Evolutionary conservation across 2,797 vertebrate species (phyloP).

Genomic region (Margarornis squamiger): DNA sequence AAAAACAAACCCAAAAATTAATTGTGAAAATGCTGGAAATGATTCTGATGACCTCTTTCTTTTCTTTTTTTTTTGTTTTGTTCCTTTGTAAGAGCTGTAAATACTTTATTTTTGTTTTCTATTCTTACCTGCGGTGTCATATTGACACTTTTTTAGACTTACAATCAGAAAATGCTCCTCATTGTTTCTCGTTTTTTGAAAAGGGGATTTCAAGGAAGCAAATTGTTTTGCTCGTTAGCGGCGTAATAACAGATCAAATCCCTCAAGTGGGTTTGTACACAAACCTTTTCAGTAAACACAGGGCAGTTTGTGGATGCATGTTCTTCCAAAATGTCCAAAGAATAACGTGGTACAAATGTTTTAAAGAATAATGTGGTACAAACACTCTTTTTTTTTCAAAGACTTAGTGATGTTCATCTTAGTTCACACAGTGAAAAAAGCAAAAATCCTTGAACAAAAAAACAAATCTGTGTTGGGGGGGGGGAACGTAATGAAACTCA

Average conservation of each 20-base stretch:
- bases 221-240: slow-evolving; percentile 43
- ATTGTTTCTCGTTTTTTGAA: slow-evolving; percentile 45
- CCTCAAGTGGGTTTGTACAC: slow-evolving; percentile 53
- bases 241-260: not conserved
- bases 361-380: slow-evolving; percentile 39
- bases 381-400: not conserved
- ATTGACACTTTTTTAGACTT: slow-evolving; percentile 78
- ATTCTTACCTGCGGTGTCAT: slow-evolving; percentile 72
- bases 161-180: slow-evolving; percentile 56
- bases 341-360: slow-evolving; percentile 11
- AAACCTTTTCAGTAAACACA: slow-evolving; percentile 8
- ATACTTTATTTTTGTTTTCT: slow-evolving; percentile 77
- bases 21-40: slow-evolving; percentile 66
- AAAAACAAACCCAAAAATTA: not conserved
- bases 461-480: not conserved
- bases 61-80: not conserved
- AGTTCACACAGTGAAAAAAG: not conserved
- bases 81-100: slow-evolving; percentile 78
- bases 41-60: slow-evolving; percentile 53
- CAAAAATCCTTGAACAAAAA: slow-evolving; percentile 5
- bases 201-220: slow-evolving; percentile 54
- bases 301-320: slow-evolving; percentile 46
- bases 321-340: slow-evolving; percentile 56
- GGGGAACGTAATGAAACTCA: slow-evolving; percentile 14
- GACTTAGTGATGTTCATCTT: not conserved